Percentiles rank a stretch among this genome's conserved stretches.
Evolutionary conservation across 2,113 vertebrate genomes (phyloP).

Genomic region (Clarias macrocephalus): DNA sequence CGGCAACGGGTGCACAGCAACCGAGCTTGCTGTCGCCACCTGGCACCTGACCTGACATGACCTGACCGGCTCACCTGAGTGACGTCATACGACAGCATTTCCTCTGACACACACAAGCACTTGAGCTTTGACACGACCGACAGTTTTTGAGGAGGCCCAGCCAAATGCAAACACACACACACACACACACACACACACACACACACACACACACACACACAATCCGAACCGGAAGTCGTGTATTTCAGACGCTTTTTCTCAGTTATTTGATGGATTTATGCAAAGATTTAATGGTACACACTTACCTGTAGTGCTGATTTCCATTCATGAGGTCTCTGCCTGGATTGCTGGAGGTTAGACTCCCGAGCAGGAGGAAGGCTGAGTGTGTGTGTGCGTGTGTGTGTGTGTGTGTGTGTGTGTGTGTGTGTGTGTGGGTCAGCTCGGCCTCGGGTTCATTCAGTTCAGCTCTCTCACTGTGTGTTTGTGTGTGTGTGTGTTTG

Average conservation of each 20-base stretch:
- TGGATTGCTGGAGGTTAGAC: slow-evolving; percentile 62
- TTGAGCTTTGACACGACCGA: neutral
- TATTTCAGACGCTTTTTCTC: neutral
- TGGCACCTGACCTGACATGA: too few relatives aligned
- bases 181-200: neutral
- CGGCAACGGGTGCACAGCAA: slow-evolving; percentile 24
- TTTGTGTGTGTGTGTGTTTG: too few relatives aligned
- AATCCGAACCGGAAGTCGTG: neutral
- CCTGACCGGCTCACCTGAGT: too few relatives aligned
- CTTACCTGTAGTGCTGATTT: slow-evolving; percentile 94
- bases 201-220: too few relatives aligned
- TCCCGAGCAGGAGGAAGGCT: slow-evolving; percentile 1
- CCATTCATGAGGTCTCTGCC: slow-evolving; percentile 94
- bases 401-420: too few relatives aligned
- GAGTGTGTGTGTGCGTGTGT: too few relatives aligned
- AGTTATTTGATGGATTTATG: neutral
- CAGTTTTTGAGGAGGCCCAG: neutral
- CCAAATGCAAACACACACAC: neutral
- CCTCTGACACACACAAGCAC: neutral
- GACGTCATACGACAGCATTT: neutral
- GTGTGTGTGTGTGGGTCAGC: slow-evolving; percentile 40
- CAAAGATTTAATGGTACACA: neutral
- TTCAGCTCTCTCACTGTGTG: too few relatives aligned
- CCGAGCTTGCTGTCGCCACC: neutral
- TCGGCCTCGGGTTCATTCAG: slow-evolving; percentile 53